Conservation (phyloP, 1,140 invertebrate species). For the Rhizoglyphus robini region DNA sequence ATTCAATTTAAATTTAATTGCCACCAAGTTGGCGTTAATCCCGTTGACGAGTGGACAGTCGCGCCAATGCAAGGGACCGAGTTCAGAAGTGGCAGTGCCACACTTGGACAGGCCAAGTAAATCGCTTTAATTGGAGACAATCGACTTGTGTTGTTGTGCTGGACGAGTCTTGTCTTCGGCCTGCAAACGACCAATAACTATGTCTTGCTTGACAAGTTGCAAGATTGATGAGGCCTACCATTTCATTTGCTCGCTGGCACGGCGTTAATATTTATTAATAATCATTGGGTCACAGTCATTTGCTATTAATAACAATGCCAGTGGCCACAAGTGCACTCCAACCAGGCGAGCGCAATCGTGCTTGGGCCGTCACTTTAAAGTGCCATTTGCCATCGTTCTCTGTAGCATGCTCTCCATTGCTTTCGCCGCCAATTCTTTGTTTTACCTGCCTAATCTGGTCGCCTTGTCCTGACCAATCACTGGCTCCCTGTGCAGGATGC, state of each 20-base stretch:
- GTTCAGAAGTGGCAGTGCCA: too few species aligned
- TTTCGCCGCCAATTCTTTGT: background rate
- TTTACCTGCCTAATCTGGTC: background rate
- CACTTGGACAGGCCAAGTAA: background rate
- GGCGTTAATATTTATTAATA: constrained; percentile 11
- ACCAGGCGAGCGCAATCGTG: background rate
- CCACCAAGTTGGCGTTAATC: background rate
- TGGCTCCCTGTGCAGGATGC: background rate
- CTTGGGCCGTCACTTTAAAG: too few species aligned
- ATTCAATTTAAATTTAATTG: constrained; percentile 14
- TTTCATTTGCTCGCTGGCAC: background rate
- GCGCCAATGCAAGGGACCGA: too few species aligned
- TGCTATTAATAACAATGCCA: constrained; percentile 10
- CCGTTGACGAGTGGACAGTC: background rate
- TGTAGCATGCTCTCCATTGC: background rate
- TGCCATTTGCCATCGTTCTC: too few species aligned
- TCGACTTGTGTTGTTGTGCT: background rate
- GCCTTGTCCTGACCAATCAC: too few species aligned
- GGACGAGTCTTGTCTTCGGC: background rate
- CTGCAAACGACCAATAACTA: background rate
- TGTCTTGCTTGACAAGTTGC: constrained; percentile 15
- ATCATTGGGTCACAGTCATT: background rate
- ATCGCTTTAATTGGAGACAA: constrained; percentile 7
- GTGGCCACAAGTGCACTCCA: background rate
- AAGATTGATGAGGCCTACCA: constrained; percentile 1